These are phyloP conservation scores for Pterostichus madidus DNA, from an alignment of 2,888 invertebrate species.

Conservation along the genomic window DNA sequence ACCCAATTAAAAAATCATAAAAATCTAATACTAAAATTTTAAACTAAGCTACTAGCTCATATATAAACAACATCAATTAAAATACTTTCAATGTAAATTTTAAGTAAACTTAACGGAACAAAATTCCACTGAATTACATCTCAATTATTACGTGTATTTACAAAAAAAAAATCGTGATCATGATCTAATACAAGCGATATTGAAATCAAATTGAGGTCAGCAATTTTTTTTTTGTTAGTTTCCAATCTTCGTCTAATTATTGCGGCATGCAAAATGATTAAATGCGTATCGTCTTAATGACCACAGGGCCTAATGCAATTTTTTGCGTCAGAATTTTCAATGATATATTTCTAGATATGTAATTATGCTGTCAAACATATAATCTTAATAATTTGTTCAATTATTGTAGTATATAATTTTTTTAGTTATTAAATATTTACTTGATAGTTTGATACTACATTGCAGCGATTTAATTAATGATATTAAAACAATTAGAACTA, in stretches of 20 bases:
- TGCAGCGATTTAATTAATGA: constrained; percentile 22
- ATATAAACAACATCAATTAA: constrained; percentile 9
- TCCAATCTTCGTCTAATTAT: constrained; percentile 17
- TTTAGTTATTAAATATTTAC: constrained; percentile 21
- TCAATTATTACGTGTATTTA: constrained; percentile 13
- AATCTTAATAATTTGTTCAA: constrained; percentile 40
- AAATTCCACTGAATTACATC: constrained; percentile 12
- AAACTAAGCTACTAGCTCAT: background rate
- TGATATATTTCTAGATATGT: constrained; percentile 30
- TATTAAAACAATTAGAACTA: constrained; percentile 36
- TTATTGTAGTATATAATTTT: constrained; percentile 34
- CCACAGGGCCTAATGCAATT: constrained; percentile 36
- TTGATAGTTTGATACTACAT: background rate
- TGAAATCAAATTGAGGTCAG: constrained; percentile 25
- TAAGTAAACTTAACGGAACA: background rate
- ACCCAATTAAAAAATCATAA: constrained; percentile 10
- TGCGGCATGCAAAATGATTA: constrained; percentile 15
- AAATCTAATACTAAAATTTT: background rate
- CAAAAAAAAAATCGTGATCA: constrained; percentile 9
- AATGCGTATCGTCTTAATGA: constrained; percentile 14
- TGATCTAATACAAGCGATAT: background rate
- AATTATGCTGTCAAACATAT: constrained; percentile 38
- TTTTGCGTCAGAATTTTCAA: constrained; percentile 27
- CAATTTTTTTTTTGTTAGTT: constrained; percentile 18
- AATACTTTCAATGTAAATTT: constrained; percentile 7